Evolutionary conservation across 2,113 vertebrate genomes (phyloP).

Genomic region (Notiomystis cincta): DNA sequence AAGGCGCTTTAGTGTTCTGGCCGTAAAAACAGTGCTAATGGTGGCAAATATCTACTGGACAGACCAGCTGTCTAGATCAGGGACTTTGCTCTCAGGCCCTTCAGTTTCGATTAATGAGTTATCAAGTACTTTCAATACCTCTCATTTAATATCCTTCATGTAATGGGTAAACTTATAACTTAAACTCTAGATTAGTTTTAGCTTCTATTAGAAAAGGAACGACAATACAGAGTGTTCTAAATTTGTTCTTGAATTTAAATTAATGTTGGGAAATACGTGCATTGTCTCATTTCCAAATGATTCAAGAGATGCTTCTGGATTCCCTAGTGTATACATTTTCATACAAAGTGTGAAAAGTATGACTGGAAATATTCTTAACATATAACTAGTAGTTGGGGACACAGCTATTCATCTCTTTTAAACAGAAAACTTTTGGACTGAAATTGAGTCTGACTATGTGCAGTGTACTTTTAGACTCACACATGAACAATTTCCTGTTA

Average conservation of each 20-base stretch:
- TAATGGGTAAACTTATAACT: background rate
- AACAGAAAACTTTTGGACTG: background rate
- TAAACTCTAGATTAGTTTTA: background rate
- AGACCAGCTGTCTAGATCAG: background rate
- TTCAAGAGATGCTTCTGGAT: background rate
- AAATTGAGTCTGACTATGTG: background rate
- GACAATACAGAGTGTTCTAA: background rate
- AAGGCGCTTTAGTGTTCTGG: background rate
- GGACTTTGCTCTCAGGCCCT: background rate
- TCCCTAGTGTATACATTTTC: background rate
- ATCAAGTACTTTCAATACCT: background rate
- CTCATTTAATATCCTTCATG: background rate
- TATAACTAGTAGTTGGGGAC: background rate
- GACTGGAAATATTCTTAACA: background rate
- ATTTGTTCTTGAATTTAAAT: background rate
- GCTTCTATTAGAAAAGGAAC: background rate
- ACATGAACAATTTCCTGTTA: background rate
- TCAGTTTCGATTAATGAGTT: conserved; percentile 17
- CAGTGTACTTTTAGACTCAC: background rate
- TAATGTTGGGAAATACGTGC: background rate
- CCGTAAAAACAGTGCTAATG: background rate
- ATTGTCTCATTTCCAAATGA: background rate
- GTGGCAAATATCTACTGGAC: background rate
- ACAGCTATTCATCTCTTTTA: background rate
- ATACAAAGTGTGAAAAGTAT: background rate